phyloP scores from a whole-genome alignment of 2,797 vertebrate genomes.

The Microcaecilia unicolor region DNA sequence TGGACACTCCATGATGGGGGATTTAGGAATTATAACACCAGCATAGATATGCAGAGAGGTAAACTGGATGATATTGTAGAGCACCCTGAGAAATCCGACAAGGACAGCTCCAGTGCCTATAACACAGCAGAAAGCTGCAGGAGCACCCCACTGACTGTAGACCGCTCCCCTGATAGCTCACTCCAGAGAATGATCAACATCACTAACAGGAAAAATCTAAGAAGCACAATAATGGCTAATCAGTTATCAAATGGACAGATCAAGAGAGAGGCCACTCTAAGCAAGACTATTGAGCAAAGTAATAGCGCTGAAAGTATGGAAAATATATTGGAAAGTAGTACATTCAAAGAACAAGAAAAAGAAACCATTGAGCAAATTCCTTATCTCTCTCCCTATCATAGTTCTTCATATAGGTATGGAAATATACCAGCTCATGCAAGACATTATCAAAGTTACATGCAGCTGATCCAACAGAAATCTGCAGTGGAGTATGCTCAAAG shows the following conservation, averaged over 20 bases:
- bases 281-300: conserved; percentile 55
- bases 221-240: conserved; percentile 47
- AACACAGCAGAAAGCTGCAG: conserved; percentile 93
- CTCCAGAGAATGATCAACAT: conserved; percentile 82
- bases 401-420: conserved; percentile 69
- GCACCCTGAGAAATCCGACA: conserved; percentile 86
- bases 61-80: conserved; percentile 76
- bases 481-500: conserved; percentile 88
- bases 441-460: conserved; percentile 97
- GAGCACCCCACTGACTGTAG: conserved; percentile 80
- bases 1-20: conserved; percentile 59
- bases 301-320: conserved; percentile 50
- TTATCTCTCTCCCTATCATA: conserved; percentile 83
- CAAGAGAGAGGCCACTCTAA: conserved; percentile 37
- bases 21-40: conserved; percentile 55
- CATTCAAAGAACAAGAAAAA: conserved; percentile 45
- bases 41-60: conserved; percentile 44
- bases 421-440: conserved; percentile 82
- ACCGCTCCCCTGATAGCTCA: conserved; percentile 82
- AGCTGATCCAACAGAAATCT: conserved; percentile 87
- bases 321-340: conserved; percentile 50
- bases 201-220: conserved; percentile 84
- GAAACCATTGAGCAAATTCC: conserved; percentile 57
- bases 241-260: conserved; percentile 44
- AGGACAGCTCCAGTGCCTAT: conserved; percentile 94